Evolutionary conservation across 2,888 invertebrate species (phyloP).

Genomic region (Pecten maximus): DNA sequence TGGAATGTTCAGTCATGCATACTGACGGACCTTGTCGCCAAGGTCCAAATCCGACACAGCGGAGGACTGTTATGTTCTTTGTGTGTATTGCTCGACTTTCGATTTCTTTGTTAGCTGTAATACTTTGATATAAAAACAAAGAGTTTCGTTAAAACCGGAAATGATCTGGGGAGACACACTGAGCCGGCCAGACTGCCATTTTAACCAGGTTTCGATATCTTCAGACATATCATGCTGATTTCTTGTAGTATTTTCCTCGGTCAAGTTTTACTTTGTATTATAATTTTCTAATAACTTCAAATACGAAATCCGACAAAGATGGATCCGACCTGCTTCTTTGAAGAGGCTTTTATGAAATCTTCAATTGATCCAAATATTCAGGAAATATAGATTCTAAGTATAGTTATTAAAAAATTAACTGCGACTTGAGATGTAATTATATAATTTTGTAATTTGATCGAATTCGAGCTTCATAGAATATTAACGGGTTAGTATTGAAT

Average conservation of each 20-base stretch:
- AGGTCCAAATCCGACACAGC: no score
- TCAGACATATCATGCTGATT: no score
- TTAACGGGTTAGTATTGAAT: background rate
- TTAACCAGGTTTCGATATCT: no score
- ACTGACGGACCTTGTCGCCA: no score
- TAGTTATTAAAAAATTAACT: background rate
- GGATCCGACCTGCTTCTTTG: background rate
- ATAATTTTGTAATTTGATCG: background rate
- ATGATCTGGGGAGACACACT: background rate
- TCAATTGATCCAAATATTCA: background rate
- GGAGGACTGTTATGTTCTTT: no score
- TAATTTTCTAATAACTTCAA: background rate
- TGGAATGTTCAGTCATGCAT: no score
- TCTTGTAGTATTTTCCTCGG: background rate
- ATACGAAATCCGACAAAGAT: background rate
- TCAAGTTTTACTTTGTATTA: background rate
- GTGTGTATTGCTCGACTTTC: no score
- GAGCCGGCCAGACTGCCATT: background rate
- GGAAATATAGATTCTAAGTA: background rate
- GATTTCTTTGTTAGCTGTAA: no score
- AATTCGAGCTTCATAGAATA: background rate
- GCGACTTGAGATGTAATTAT: background rate
- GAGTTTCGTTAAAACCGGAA: background rate
- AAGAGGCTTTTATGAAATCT: background rate
- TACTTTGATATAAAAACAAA: background rate